phyloP scores from a whole-genome alignment of 2,888 invertebrate genomes.

The Venustoraphidia nigricollis region DNA sequence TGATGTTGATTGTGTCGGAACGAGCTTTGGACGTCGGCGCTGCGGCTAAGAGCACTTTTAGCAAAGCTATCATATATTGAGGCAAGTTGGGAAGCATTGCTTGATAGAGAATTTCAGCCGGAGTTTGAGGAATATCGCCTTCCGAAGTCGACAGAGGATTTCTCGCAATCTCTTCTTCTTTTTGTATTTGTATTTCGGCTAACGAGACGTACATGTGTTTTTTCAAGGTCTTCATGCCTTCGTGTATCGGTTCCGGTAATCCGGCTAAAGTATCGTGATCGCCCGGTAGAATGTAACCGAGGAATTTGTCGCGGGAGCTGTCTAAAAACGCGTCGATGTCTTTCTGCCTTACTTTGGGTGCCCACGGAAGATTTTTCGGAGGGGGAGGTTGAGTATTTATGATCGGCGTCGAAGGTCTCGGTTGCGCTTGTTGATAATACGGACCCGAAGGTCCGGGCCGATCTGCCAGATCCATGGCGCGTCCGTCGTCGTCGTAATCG shows the following conservation, averaged over 20 bases:
- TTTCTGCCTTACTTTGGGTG: constrained; percentile 86
- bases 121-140: constrained; percentile 60
- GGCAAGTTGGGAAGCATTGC: constrained; percentile 93
- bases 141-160: constrained; percentile 82
- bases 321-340: constrained; percentile 89
- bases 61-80: constrained; percentile 91
- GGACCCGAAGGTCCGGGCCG: constrained; percentile 20
- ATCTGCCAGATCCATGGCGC: constrained; percentile 28
- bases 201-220: constrained; percentile 89
- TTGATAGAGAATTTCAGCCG: constrained; percentile 80
- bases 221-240: constrained; percentile 82
- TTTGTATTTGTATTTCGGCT: constrained; percentile 79
- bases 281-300: constrained; percentile 79
- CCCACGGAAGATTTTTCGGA: constrained; percentile 60
- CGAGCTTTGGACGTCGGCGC: constrained; percentile 99
- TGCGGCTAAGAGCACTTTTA: constrained; percentile 93
- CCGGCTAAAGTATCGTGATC: constrained; percentile 86
- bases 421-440: constrained; percentile 17
- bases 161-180: constrained; percentile 80
- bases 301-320: constrained; percentile 84
- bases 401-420: constrained; percentile 25
- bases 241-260: constrained; percentile 90
- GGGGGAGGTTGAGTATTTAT: constrained; percentile 27
- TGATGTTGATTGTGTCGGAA: constrained; percentile 94
- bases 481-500: constrained; percentile 33